Percentiles rank a stretch among this genome's conserved stretches.
These are phyloP conservation scores for Drosophila kokeensis DNA, from an alignment of 2,888 invertebrate genomes.

Conservation along the genomic window DNA sequence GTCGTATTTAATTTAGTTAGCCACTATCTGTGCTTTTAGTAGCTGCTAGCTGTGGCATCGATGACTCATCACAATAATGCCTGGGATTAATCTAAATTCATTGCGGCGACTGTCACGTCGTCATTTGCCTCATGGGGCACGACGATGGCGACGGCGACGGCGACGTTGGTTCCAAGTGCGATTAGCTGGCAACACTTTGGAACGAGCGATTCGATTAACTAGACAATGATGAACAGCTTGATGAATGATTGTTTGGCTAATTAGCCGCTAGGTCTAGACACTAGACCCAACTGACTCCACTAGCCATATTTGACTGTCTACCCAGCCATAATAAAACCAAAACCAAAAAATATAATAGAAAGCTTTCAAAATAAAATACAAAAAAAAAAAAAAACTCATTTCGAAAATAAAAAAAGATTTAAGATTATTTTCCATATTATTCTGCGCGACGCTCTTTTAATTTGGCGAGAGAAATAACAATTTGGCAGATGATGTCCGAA, in stretches of 20 bases:
- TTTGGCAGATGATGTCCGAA: conserved; percentile 12
- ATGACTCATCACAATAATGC: conserved; percentile 44
- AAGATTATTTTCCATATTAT: background rate
- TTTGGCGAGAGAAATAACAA: background rate
- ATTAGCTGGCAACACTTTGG: conserved; percentile 34
- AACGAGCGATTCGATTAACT: conserved; percentile 21
- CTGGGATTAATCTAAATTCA: conserved; percentile 35
- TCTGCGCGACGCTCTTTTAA: background rate
- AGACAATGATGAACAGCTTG: conserved; percentile 21
- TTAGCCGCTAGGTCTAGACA: conserved; percentile 2
- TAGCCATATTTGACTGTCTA: conserved; percentile 3
- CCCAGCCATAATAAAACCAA: background rate
- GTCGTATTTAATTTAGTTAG: conserved; percentile 35
- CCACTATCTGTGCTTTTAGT: conserved; percentile 16
- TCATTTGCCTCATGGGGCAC: conserved; percentile 28
- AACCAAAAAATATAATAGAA: background rate
- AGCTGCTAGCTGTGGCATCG: conserved; percentile 18
- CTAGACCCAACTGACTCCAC: background rate
- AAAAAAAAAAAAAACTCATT: background rate
- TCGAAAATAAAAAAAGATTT: background rate
- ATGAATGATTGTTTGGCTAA: conserved; percentile 30
- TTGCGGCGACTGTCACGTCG: conserved; percentile 50
- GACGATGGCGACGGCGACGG: conserved; percentile 3
- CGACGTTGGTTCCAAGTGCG: conserved; percentile 15
- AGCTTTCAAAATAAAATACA: background rate